A percentile compares a stretch with the other conserved stretches of the same genome.
Evolutionary conservation across 2,888 invertebrate genomes (phyloP).

Genomic region (Lissonota sp.): DNA sequence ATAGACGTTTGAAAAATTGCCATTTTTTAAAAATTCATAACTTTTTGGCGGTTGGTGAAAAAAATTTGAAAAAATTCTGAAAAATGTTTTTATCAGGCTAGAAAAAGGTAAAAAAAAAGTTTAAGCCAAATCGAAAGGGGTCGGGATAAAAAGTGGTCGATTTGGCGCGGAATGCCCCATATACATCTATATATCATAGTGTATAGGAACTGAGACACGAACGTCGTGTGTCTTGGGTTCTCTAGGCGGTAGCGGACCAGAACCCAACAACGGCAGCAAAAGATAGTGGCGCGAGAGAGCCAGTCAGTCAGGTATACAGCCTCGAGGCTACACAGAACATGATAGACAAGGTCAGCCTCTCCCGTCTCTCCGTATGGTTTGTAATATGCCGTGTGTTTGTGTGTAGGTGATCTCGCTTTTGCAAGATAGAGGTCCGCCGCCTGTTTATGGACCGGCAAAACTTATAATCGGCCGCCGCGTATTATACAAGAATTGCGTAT

Average conservation of each 20-base stretch:
- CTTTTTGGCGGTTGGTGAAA: not conserved
- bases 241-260: slow-evolving; percentile 66
- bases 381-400: slow-evolving; percentile 5
- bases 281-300: slow-evolving; percentile 71
- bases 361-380: slow-evolving; percentile 64
- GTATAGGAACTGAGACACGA: slow-evolving; percentile 13
- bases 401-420: slow-evolving; percentile 15
- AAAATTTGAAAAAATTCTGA: no score
- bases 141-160: no score
- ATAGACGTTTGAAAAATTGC: no score
- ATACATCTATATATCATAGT: not conserved
- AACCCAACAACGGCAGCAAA: slow-evolving; percentile 41
- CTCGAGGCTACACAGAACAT: slow-evolving; percentile 79
- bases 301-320: slow-evolving; percentile 80
- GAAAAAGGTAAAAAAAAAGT: no score
- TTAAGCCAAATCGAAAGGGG: not conserved
- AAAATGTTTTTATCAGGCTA: no score
- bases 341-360: slow-evolving; percentile 84
- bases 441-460: not conserved
- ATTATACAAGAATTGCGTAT: no score
- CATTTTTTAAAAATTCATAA: no score
- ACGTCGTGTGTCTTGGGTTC: slow-evolving; percentile 48
- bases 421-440: slow-evolving; percentile 6
- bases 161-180: no score
- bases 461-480: not conserved